phyloP scores from a whole-genome alignment of 2,797 vertebrate genomes.

The Cuculus canorus region DNA sequence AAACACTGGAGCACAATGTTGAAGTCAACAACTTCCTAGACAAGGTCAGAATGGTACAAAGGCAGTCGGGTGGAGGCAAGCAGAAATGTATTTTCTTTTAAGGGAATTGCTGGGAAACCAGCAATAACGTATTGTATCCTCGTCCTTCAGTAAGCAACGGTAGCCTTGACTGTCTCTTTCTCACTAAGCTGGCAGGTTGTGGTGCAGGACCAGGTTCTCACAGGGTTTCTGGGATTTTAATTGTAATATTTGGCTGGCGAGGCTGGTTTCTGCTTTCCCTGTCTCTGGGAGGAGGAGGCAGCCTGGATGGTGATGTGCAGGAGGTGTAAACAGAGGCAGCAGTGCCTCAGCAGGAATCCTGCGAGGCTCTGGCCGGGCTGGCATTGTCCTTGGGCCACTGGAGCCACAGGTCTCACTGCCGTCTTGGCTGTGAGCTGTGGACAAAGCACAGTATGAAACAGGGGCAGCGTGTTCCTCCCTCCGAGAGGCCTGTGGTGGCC shows the following conservation, averaged over 20 bases:
- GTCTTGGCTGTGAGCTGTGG: fast-evolving
- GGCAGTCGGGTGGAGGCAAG: conserved; percentile 12
- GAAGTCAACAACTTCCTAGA: conserved; percentile 72
- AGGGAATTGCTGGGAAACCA: conserved; percentile 73
- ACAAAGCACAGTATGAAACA: neutral
- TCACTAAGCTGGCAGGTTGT: neutral
- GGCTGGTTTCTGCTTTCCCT: neutral
- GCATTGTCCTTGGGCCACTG: neutral
- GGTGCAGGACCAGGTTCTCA: neutral
- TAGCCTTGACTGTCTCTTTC: conserved; percentile 79
- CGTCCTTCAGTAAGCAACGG: conserved; percentile 64
- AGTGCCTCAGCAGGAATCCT: neutral
- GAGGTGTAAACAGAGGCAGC: neutral
- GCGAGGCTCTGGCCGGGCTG: neutral
- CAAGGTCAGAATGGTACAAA: conserved; percentile 72
- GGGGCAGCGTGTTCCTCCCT: neutral
- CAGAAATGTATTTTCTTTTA: conserved; percentile 57
- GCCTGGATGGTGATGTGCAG: neutral
- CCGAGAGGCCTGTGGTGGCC: neutral
- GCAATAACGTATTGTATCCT: conserved; percentile 67
- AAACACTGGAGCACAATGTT: conserved; percentile 71
- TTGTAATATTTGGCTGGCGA: neutral
- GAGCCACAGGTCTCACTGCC: neutral
- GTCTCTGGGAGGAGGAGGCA: neutral
- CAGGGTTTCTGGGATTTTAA: neutral